Conservation (phyloP, 2,888 invertebrate species). For the Thereva nobilitata region DNA sequence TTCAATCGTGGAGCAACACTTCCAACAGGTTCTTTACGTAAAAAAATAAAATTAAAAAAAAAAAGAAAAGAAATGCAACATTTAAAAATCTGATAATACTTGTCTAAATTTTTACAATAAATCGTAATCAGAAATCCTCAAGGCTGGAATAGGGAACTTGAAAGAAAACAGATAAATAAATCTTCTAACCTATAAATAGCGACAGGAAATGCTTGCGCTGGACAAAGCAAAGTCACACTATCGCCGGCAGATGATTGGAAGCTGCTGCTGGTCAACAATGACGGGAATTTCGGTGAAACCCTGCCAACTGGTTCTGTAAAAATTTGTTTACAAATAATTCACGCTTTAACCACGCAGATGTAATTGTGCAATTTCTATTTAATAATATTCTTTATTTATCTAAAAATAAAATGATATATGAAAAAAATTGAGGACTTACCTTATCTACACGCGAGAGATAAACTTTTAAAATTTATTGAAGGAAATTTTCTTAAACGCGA, state of each 20-base stretch:
- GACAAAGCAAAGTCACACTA: slow-evolving; percentile 67
- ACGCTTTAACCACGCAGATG: background rate
- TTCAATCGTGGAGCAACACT: slow-evolving; percentile 67
- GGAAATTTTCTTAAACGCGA: background rate
- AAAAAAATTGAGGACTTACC: slow-evolving; percentile 37
- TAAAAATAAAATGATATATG: slow-evolving; percentile 11
- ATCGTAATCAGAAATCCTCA: background rate
- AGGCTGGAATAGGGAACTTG: slow-evolving; percentile 36
- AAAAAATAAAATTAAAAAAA: slow-evolving; percentile 8
- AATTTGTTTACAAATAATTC: slow-evolving; percentile 31
- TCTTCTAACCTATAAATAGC: slow-evolving; percentile 64
- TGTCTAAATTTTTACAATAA: background rate
- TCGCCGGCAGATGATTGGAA: slow-evolving; percentile 63
- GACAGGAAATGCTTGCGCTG: slow-evolving; percentile 71
- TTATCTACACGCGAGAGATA: slow-evolving; percentile 15
- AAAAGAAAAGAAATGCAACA: slow-evolving; percentile 3
- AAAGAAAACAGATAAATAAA: slow-evolving; percentile 31
- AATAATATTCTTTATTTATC: background rate
- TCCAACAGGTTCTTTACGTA: slow-evolving; percentile 66
- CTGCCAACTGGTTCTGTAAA: slow-evolving; percentile 72
- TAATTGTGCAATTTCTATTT: slow-evolving; percentile 13
- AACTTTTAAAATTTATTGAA: background rate
- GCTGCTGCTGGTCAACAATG: slow-evolving; percentile 65
- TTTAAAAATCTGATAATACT: slow-evolving; percentile 6
- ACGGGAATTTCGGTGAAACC: slow-evolving; percentile 72